Evolutionary conservation across 2,113 vertebrate species (phyloP).

Genomic region (Callorhinus ursinus): DNA sequence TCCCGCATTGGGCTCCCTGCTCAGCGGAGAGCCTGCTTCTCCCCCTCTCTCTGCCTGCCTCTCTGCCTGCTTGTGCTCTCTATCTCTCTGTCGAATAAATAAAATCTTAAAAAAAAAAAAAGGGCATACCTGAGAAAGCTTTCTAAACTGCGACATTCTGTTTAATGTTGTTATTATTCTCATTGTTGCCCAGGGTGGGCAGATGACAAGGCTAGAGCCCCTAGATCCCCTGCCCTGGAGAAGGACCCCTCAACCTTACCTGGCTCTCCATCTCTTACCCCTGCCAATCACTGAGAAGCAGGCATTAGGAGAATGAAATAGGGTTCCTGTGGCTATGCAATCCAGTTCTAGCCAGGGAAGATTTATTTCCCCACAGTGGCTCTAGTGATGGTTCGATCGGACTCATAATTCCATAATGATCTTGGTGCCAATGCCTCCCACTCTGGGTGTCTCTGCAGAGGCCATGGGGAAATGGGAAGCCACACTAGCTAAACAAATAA

Average conservation of each 20-base stretch:
- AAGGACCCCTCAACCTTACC: not conserved
- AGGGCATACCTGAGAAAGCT: not conserved
- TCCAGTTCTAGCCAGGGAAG: conserved; percentile 28
- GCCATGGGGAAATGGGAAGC: conserved; percentile 38
- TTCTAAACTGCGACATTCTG: conserved; percentile 9
- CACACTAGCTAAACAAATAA: conserved; percentile 70
- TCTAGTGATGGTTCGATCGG: conserved; percentile 52
- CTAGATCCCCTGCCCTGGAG: not conserved
- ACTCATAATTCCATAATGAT: conserved; percentile 72
- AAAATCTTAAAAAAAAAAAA: no score
- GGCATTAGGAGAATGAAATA: conserved; percentile 25
- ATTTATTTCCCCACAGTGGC: conserved; percentile 59
- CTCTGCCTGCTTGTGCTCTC: no score
- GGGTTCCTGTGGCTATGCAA: conserved; percentile 20
- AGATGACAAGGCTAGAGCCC: not conserved
- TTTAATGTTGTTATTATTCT: conserved; percentile 38
- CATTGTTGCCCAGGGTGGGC: not conserved
- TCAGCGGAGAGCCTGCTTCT: no score
- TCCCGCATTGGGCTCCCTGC: no score
- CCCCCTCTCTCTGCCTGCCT: no score
- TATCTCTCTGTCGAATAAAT: no score
- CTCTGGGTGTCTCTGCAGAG: conserved; percentile 16
- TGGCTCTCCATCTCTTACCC: not conserved
- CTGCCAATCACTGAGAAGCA: not conserved
- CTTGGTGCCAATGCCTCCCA: conserved; percentile 57